These are phyloP conservation scores for Falco columbarius DNA, from an alignment of 2,797 vertebrate genomes.

Conservation along the genomic window DNA sequence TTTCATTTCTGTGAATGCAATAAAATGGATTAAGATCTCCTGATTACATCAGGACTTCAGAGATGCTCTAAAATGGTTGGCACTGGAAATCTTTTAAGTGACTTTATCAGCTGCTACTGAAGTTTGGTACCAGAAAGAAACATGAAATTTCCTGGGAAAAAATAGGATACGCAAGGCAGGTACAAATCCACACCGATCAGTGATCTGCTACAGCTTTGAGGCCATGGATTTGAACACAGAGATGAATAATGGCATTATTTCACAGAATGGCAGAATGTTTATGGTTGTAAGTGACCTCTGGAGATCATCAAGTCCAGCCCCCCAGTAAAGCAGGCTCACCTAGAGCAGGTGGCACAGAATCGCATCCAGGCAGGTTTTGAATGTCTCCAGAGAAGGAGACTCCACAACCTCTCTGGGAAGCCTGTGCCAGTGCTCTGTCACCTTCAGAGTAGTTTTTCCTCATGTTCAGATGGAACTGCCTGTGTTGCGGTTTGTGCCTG, in stretches of 20 bases:
- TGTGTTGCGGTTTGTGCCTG: no score
- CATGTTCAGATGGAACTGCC: no score
- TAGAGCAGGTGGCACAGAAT: no score
- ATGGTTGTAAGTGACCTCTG: no score
- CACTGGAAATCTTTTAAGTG: neutral
- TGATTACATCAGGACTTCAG: neutral
- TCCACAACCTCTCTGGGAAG: no score
- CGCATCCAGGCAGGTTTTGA: no score
- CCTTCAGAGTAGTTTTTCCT: no score
- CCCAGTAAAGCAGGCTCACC: no score
- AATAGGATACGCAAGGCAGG: neutral
- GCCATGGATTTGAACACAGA: neutral
- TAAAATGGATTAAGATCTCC: neutral
- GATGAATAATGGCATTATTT: neutral
- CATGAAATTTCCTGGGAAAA: neutral
- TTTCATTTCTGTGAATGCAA: neutral
- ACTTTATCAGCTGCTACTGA: neutral
- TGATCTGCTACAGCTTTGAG: neutral
- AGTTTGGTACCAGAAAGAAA: neutral
- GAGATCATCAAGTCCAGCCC: no score
- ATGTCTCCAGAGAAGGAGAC: no score
- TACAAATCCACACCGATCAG: accelerated
- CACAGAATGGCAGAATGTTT: no score
- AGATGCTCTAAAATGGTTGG: neutral
- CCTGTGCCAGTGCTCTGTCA: no score